Conservation (phyloP, 2,113 vertebrate genomes). For the Anoura caudifer region DNA sequence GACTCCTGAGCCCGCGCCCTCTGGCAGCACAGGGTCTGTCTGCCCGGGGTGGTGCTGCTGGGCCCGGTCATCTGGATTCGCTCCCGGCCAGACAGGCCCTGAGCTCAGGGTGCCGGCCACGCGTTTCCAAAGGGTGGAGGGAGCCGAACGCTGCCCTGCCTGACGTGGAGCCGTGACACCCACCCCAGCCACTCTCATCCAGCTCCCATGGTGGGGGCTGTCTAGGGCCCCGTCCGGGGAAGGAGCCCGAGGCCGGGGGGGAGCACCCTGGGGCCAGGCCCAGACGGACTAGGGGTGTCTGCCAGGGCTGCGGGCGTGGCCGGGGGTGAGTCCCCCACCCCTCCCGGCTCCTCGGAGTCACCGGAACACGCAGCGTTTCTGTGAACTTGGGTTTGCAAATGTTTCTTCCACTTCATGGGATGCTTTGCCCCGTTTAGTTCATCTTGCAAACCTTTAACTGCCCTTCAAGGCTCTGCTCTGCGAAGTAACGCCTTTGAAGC, state of each 20-base stretch:
- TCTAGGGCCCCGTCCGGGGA: neutral
- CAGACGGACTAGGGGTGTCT: neutral
- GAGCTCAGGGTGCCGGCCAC: rapidly evolving
- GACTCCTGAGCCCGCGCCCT: neutral
- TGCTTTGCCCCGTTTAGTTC: neutral
- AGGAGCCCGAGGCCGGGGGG: neutral
- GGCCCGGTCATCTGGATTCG: rapidly evolving
- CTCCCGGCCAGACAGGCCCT: neutral
- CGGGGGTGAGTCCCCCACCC: rapidly evolving
- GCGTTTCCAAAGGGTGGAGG: too few relatives aligned
- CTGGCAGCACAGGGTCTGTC: rapidly evolving
- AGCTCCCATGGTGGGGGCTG: neutral
- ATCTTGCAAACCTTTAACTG: too few relatives aligned
- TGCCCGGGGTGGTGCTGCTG: rapidly evolving
- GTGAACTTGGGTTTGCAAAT: neutral
- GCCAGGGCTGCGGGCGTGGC: rapidly evolving
- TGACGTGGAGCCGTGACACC: too few relatives aligned
- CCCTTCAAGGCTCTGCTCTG: neutral
- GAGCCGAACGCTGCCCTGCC: too few relatives aligned
- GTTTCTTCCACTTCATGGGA: neutral
- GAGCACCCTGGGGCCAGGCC: neutral
- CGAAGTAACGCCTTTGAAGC: neutral
- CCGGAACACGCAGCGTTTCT: neutral
- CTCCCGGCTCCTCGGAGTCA: neutral
- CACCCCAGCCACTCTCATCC: too few relatives aligned